These are phyloP conservation scores for Merodon equestris DNA, from an alignment of 2,888 invertebrate species.

Conservation along the genomic window DNA sequence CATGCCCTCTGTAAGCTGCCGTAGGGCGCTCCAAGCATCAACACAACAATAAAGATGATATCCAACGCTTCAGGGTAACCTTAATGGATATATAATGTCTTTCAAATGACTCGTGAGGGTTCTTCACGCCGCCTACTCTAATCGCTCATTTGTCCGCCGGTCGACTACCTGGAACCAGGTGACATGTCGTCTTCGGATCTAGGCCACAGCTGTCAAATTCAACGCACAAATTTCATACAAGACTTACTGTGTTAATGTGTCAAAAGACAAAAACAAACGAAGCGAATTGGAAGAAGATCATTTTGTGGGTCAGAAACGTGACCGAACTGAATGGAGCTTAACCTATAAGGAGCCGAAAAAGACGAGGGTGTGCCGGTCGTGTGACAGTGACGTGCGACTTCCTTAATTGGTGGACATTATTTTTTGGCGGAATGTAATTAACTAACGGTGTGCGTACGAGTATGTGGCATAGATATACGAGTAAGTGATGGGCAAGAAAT, in stretches of 20 bases:
- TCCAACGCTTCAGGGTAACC: background rate
- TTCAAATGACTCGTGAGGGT: constrained; percentile 34
- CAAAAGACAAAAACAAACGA: constrained; percentile 23
- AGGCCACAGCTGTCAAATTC: constrained; percentile 46
- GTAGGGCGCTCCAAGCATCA: too few relatives aligned
- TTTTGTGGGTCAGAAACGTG: constrained; percentile 61
- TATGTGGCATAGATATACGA: constrained; percentile 35
- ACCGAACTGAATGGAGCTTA: constrained; percentile 24
- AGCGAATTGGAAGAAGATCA: constrained; percentile 20
- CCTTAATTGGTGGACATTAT: constrained; percentile 46
- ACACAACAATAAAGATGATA: too few relatives aligned
- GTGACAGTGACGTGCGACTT: constrained; percentile 46
- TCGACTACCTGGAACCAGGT: constrained; percentile 9
- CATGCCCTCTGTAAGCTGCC: too few relatives aligned
- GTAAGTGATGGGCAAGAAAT: constrained; percentile 31
- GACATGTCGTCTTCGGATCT: constrained; percentile 41
- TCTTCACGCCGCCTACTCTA: constrained; percentile 41
- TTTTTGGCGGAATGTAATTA: constrained; percentile 54
- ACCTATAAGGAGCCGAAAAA: background rate
- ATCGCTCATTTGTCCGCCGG: constrained; percentile 10
- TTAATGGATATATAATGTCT: constrained; percentile 61
- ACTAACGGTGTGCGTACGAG: constrained; percentile 33
- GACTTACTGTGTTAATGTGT: constrained; percentile 63
- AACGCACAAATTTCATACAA: constrained; percentile 53
- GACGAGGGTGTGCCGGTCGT: constrained; percentile 2